Evolutionary conservation across 2,888 invertebrate species (phyloP).

Genomic region (Chalcosyrphus nemorum): DNA sequence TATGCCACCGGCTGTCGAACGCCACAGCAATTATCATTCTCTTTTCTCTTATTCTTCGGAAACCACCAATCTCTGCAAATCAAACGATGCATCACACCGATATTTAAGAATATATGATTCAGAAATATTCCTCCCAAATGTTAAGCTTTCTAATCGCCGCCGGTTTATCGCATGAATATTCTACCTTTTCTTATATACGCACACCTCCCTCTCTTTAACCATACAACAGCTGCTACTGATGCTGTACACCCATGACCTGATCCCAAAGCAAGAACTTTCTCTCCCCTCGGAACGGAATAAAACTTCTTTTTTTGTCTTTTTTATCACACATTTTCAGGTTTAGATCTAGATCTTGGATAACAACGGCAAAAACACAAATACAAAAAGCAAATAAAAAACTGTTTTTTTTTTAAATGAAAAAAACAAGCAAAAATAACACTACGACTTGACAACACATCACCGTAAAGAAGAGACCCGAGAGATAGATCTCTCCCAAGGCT

Average conservation of each 20-base stretch:
- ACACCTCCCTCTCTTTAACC: slow-evolving; percentile 17
- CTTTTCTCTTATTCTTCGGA: no score
- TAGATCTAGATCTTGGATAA: slow-evolving; percentile 26
- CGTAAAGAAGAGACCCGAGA: slow-evolving; percentile 6
- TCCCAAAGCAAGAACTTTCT: slow-evolving; percentile 59
- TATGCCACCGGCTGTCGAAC: no score
- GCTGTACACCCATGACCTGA: slow-evolving; percentile 17
- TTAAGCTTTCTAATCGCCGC: slow-evolving; percentile 24
- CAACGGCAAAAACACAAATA: neutral
- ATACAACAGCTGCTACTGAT: no score
- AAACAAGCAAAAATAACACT: slow-evolving; percentile 4
- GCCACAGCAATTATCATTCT: no score
- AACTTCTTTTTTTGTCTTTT: neutral
- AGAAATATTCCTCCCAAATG: neutral
- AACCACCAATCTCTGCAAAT: no score
- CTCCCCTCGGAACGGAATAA: slow-evolving; percentile 7
- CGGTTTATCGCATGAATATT: neutral
- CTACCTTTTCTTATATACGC: neutral
- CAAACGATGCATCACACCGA: no score
- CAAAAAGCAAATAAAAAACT: neutral
- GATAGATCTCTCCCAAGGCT: slow-evolving; percentile 46
- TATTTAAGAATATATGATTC: no score
- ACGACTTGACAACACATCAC: slow-evolving; percentile 48
- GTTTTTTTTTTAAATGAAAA: no score
- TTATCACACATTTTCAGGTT: neutral